These are phyloP conservation scores for Cremastinae sp. DNA, from an alignment of 2,888 invertebrate genomes.

Conservation along the genomic window DNA sequence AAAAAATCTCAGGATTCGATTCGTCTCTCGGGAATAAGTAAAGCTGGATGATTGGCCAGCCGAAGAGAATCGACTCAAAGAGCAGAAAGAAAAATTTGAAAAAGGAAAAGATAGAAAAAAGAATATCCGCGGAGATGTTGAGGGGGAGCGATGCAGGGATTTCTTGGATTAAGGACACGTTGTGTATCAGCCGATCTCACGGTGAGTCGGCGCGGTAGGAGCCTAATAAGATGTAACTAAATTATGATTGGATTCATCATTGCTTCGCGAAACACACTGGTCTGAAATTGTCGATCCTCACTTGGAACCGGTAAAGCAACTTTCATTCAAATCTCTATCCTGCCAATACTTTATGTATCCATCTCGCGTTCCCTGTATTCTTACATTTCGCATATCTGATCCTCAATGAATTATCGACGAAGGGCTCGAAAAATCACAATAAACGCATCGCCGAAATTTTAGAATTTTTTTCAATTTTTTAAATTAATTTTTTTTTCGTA, in stretches of 20 bases:
- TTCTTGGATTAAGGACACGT: conserved; percentile 77
- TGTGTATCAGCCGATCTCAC: conserved; percentile 76
- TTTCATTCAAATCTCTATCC: conserved; percentile 60
- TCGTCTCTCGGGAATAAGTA: conserved; percentile 16
- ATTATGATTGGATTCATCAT: conserved; percentile 80
- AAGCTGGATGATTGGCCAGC: conserved; percentile 18
- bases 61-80: not conserved
- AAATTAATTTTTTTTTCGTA: too few species aligned
- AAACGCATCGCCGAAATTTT: not conserved
- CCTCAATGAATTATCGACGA: conserved; percentile 77
- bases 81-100: conserved; percentile 9
- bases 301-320: conserved; percentile 59
- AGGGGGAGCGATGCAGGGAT: conserved; percentile 65
- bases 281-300: conserved; percentile 75
- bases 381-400: conserved; percentile 77
- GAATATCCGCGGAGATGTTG: conserved; percentile 15
- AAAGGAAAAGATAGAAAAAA: conserved; percentile 1
- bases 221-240: conserved; percentile 80
- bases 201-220: conserved; percentile 78
- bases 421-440: conserved; percentile 31
- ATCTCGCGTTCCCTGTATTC: conserved; percentile 73
- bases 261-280: conserved; percentile 72
- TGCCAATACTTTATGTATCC: conserved; percentile 75
- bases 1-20: conserved; percentile 23
- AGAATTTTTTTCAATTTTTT: too few species aligned